Percentiles rank a stretch among this genome's conserved stretches.
phyloP scores from a whole-genome alignment of 1,140 invertebrate species.

The Gonioctena quinquepunctata region DNA sequence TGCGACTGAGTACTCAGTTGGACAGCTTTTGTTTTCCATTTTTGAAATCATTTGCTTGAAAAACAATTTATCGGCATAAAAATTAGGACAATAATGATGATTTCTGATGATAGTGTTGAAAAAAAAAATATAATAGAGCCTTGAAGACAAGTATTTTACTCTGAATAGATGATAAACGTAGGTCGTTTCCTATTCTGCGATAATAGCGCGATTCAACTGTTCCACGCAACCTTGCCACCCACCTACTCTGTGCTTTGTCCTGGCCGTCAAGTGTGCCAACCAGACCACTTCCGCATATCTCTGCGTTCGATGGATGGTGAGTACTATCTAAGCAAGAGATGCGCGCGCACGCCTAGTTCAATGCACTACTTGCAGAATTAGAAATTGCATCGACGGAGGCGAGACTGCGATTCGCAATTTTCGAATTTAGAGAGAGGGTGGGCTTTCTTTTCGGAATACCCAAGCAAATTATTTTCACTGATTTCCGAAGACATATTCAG shows the following conservation, averaged over 20 bases:
- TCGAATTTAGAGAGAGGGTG: not conserved
- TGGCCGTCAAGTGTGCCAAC: not conserved
- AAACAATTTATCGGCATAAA: no score
- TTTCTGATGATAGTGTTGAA: no score
- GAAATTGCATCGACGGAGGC: slow-evolving; percentile 6
- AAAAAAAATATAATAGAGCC: no score
- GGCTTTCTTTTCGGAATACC: no score
- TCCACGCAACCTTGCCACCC: not conserved
- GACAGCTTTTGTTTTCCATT: no score
- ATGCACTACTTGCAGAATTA: slow-evolving; percentile 11
- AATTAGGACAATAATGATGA: no score
- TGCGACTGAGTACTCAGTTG: no score
- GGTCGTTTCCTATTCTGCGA: not conserved
- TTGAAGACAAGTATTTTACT: no score
- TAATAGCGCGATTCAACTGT: not conserved
- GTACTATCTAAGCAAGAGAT: not conserved
- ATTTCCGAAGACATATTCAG: no score
- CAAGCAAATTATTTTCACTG: no score
- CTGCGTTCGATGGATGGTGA: not conserved
- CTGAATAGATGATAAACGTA: no score
- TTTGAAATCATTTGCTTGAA: no score
- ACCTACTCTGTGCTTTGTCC: not conserved
- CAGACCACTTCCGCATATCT: not conserved
- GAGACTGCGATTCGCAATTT: not conserved
- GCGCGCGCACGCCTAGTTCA: not conserved